Conservation (phyloP, 2,797 vertebrate species). For the Cyprinella venusta region DNA sequence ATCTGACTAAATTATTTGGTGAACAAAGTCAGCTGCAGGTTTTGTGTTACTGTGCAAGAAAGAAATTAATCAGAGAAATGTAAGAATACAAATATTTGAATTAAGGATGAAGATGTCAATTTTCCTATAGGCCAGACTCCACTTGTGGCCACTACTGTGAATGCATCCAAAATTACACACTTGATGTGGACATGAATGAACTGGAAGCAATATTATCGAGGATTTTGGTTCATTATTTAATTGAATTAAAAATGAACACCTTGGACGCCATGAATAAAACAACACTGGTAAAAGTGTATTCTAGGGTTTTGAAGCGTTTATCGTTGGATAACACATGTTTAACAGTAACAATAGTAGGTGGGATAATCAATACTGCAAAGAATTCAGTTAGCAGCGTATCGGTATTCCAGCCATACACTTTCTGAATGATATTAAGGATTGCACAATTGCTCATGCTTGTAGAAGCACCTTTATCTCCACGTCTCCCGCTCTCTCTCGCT, state of each 20-base stretch:
- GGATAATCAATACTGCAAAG: too few relatives aligned
- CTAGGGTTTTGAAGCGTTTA: too few relatives aligned
- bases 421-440: background rate
- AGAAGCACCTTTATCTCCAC: background rate
- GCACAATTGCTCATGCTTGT: background rate
- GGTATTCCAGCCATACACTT: too few relatives aligned
- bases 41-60: too few relatives aligned
- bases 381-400: too few relatives aligned
- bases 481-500: constrained; percentile 25
- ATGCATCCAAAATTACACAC: background rate
- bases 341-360: too few relatives aligned
- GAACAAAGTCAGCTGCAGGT: too few relatives aligned
- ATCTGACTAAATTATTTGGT: too few relatives aligned
- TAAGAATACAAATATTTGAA: background rate
- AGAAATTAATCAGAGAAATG: too few relatives aligned
- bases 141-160: background rate
- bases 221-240: background rate
- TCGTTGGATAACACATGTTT: too few relatives aligned
- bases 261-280: background rate
- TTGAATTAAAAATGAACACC: background rate
- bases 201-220: background rate
- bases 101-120: background rate
- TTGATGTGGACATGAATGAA: background rate
- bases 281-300: background rate
- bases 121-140: background rate